A percentile compares a stretch with the other conserved stretches of the same genome.
Evolutionary conservation across 2,113 vertebrate genomes (phyloP).

Genomic region (Ondatra zibethicus): DNA sequence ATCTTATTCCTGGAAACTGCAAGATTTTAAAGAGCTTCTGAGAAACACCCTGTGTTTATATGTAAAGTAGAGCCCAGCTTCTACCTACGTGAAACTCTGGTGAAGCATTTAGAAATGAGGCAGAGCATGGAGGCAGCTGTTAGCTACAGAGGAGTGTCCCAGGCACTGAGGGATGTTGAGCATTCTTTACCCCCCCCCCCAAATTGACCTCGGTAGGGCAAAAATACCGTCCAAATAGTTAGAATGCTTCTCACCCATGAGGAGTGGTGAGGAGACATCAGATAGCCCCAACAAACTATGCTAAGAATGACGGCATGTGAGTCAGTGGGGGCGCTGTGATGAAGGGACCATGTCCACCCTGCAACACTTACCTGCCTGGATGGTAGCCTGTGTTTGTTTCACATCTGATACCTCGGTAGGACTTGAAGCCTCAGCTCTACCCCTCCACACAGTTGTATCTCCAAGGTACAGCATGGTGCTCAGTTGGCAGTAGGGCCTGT

Average conservation of each 20-base stretch:
- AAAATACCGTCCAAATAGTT: neutral
- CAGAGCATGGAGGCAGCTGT: neutral
- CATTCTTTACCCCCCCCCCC: neutral
- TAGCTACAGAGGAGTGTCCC: neutral
- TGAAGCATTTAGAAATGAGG: neutral
- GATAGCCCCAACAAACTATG: neutral
- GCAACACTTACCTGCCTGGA: neutral
- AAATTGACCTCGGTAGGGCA: neutral
- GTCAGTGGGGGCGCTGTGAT: neutral
- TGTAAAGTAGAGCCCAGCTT: neutral
- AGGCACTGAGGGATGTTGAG: neutral
- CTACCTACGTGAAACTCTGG: neutral
- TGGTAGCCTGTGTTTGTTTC: neutral
- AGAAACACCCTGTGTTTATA: neutral
- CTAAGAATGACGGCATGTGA: neutral
- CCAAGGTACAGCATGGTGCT: neutral
- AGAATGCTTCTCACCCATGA: neutral
- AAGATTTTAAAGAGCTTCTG: neutral
- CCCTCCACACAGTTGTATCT: neutral
- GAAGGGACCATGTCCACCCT: neutral
- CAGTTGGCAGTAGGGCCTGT: neutral
- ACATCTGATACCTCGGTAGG: too few species aligned
- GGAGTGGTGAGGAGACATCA: neutral
- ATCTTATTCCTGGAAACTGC: neutral
- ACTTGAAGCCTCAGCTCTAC: neutral